Evolutionary conservation across 2,888 invertebrate genomes (phyloP).

Genomic region (Tetranychus piercei): DNA sequence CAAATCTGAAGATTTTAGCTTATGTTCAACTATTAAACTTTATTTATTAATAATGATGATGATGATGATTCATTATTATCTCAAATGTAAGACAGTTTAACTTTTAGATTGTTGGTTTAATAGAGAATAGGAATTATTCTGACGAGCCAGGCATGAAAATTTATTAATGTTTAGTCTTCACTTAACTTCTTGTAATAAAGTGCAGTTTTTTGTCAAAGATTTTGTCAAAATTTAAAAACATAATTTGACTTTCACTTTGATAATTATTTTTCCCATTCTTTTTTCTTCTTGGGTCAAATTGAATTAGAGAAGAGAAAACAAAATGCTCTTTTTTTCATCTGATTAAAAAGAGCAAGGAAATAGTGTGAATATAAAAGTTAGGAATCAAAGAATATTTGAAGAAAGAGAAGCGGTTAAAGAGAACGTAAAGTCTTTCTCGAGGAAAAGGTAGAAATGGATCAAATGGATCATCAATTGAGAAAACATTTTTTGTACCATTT

Average conservation of each 20-base stretch:
- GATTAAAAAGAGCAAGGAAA: background rate
- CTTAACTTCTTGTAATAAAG: no score
- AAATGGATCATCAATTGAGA: background rate
- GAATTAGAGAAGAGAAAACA: background rate
- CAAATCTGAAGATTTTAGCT: background rate
- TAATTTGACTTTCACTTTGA: no score
- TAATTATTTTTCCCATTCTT: no score
- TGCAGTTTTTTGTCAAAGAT: no score
- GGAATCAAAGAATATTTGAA: background rate
- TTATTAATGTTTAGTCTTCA: no score
- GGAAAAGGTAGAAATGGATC: background rate
- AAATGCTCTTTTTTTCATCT: background rate
- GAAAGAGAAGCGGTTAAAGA: background rate
- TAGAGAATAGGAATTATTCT: background rate
- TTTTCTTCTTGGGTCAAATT: no score
- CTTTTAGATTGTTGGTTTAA: background rate
- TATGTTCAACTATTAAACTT: background rate
- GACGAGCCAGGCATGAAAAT: no score
- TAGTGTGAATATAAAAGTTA: background rate
- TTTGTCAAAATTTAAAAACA: no score
- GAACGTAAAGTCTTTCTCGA: background rate
- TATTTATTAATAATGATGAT: background rate
- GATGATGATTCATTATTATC: constrained; percentile 6
- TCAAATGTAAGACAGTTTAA: background rate
- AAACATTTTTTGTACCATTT: background rate